phyloP scores from a whole-genome alignment of 1,140 invertebrate species.

The Hesperophylax magnus region DNA sequence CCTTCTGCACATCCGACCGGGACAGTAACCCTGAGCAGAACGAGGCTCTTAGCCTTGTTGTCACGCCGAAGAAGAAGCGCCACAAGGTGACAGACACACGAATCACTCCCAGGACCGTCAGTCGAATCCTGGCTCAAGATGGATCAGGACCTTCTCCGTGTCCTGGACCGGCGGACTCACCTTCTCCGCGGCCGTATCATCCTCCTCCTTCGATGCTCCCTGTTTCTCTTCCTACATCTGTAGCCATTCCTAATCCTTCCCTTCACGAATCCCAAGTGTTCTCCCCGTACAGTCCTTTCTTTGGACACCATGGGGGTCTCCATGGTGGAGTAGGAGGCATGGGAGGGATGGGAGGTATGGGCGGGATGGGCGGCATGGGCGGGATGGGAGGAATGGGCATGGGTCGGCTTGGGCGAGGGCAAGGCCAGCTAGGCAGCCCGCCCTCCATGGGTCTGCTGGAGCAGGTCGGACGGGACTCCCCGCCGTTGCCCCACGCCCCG shows the following conservation, averaged over 20 bases:
- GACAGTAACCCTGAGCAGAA: slow-evolving; percentile 88
- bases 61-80: slow-evolving; percentile 94
- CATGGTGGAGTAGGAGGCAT: slow-evolving; percentile 64
- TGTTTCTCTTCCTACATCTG: slow-evolving; percentile 90
- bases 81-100: slow-evolving; percentile 98
- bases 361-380: slow-evolving; percentile 63
- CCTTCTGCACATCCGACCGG: slow-evolving; percentile 77
- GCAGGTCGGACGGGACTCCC: slow-evolving; percentile 82
- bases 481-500: slow-evolving; percentile 84
- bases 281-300: slow-evolving; percentile 91
- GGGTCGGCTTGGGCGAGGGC: slow-evolving; percentile 62
- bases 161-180: slow-evolving; percentile 71
- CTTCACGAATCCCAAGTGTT: slow-evolving; percentile 95
- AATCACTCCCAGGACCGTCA: slow-evolving; percentile 92
- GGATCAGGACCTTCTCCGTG: slow-evolving; percentile 77
- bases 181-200: slow-evolving; percentile 82
- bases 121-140: slow-evolving; percentile 86
- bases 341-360: slow-evolving; percentile 63
- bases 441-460: slow-evolving; percentile 77
- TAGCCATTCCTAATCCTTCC: slow-evolving; percentile 96
- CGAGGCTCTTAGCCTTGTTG: slow-evolving; percentile 93
- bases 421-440: slow-evolving; percentile 71
- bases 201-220: slow-evolving; percentile 86
- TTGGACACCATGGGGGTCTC: slow-evolving; percentile 72
- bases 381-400: slow-evolving; percentile 64